phyloP scores from a whole-genome alignment of 2,797 vertebrate genomes.

The Momotus momota region DNA sequence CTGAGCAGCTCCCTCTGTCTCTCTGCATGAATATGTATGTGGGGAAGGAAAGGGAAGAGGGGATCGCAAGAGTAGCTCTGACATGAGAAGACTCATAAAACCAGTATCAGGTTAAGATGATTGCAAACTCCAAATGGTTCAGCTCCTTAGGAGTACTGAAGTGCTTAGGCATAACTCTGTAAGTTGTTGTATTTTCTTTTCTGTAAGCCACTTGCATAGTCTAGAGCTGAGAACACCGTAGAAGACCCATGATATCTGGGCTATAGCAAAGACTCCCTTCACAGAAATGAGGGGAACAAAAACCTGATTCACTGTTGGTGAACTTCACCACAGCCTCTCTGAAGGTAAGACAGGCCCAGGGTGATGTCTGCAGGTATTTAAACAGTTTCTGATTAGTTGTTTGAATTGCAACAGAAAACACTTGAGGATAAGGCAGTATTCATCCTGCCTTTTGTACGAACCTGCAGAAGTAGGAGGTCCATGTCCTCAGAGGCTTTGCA shows the following conservation, averaged over 20 bases:
- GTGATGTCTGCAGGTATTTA: neutral
- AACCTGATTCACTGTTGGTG: neutral
- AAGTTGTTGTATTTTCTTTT: neutral
- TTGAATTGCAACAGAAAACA: neutral
- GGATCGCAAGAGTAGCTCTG: neutral
- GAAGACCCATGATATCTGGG: neutral
- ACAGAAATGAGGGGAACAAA: neutral
- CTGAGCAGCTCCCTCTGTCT: fast-evolving
- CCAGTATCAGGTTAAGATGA: neutral
- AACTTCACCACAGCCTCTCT: neutral
- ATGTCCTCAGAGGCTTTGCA: neutral
- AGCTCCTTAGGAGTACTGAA: neutral
- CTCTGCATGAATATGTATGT: neutral
- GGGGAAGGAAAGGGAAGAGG: neutral
- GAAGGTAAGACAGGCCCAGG: neutral
- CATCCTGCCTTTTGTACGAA: neutral
- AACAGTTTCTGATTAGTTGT: neutral
- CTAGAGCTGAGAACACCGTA: neutral
- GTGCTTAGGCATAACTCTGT: neutral
- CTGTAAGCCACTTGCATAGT: neutral
- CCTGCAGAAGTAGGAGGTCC: neutral
- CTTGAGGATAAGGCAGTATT: neutral
- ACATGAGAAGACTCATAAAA: neutral
- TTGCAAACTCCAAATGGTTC: neutral
- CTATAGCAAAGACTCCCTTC: neutral